Conservation (phyloP, 2,797 vertebrate species). For the Pangasius sanitwongsei region DNA sequence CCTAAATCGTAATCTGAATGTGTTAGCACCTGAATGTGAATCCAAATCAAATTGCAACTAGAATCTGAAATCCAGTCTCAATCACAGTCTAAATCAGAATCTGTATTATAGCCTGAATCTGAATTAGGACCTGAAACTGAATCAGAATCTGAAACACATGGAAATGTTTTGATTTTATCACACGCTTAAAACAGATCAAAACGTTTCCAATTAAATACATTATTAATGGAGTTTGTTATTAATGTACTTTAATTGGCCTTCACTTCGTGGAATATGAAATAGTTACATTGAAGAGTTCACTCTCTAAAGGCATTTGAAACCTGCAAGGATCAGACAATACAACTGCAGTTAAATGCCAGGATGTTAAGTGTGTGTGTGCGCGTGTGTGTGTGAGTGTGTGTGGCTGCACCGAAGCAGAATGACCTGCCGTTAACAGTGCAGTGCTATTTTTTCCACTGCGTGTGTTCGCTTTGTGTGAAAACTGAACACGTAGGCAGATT, state of each 20-base stretch:
- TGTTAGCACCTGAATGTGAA: not conserved
- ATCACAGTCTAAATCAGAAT: not conserved
- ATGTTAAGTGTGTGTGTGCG: not conserved
- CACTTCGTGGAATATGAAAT: not conserved
- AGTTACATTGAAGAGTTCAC: not conserved
- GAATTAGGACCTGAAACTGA: not conserved
- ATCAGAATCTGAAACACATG: not conserved
- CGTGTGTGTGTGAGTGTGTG: slow-evolving; percentile 2
- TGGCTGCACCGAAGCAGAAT: not conserved
- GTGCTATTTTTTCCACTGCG: slow-evolving; percentile 40
- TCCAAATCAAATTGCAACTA: not conserved
- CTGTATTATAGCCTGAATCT: not conserved
- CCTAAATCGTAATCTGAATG: not conserved
- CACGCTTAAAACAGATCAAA: not conserved
- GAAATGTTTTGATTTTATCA: not conserved
- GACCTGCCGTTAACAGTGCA: slow-evolving; percentile 3
- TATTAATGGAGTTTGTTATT: not conserved
- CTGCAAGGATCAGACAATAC: not conserved
- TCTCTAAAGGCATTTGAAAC: not conserved
- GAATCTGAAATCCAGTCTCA: not conserved
- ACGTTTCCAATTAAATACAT: not conserved
- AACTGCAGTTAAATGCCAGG: not conserved
- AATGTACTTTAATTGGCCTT: not conserved
- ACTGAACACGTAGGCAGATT: slow-evolving; percentile 64
- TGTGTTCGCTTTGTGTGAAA: slow-evolving; percentile 56